These are phyloP conservation scores for Thryonomys swinderianus DNA, from an alignment of 2,113 vertebrate species.

Conservation along the genomic window DNA sequence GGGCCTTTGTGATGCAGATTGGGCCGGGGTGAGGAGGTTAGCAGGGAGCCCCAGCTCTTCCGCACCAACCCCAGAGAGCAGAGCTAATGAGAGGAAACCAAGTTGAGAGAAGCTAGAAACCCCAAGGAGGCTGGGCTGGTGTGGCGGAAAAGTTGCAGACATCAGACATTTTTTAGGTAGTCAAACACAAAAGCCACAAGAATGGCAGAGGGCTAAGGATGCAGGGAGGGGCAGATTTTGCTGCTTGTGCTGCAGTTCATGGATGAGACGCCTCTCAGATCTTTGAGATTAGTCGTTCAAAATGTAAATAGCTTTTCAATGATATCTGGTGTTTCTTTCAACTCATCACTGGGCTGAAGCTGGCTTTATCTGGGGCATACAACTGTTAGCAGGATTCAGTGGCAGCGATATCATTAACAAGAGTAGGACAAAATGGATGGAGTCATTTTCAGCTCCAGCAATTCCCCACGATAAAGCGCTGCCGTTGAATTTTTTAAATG, in stretches of 20 bases:
- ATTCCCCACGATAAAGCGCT: background rate
- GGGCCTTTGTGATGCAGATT: background rate
- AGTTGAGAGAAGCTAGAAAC: background rate
- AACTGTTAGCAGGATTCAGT: background rate
- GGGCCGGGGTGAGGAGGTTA: background rate
- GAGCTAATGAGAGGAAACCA: background rate
- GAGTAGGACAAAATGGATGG: background rate
- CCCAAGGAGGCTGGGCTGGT: background rate
- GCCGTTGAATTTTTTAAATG: background rate
- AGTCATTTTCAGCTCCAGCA: background rate
- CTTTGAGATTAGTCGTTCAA: background rate
- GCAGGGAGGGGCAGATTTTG: background rate
- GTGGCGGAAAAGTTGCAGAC: background rate
- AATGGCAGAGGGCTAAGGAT: background rate
- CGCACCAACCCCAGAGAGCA: background rate
- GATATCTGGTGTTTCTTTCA: background rate
- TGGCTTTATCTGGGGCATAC: constrained; percentile 1
- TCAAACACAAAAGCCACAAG: background rate
- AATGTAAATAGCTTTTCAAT: constrained; percentile 23
- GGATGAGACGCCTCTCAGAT: background rate
- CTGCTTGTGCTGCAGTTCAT: background rate
- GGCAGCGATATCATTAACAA: background rate
- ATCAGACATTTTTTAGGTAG: background rate
- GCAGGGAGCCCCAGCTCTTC: background rate
- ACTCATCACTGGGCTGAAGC: background rate